Base-by-base conservation (phyloP, 1,140 invertebrate species). In the Drosophila suzukii region DNA sequence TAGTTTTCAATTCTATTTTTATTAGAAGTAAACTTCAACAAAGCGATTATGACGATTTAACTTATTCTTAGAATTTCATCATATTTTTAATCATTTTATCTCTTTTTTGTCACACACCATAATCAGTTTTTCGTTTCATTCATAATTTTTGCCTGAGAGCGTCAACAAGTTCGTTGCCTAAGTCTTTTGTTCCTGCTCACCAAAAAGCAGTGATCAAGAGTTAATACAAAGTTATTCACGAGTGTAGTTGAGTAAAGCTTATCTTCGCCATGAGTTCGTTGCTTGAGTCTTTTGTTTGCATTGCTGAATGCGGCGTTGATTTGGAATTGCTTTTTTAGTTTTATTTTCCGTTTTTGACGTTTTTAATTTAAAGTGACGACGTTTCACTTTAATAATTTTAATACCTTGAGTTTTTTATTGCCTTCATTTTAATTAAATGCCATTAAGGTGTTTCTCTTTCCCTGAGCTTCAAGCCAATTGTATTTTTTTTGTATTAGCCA, bases 381-480 rank as follows among this genome's bases (percentile, higher is more conserved):
- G 75, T 77, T 78, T 78, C 75, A 78, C 75, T 78, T 73, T 78
- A 72, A 78, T 78, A 78, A 72, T 78, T 78, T 78, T 78, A 65
- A 66, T 78, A 72, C 66, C 75, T 78, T 78, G 66, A 47, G 55
- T 56, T 70, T 62, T 77, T 76, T 76, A 55, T 67, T 58, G 49
- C 60, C 65, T 61, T 60, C 74, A 55, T 78, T 78, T 70, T 77
- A 78, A 77, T 78, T 70, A 78, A 78, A 77, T 71, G 75, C 74
- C 65, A 78, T 78, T 53, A 78, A 78, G 66, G 46, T 61, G 75
- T 57, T 71, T 78, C 58, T 77, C 75, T 76, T 65, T 57, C 27
- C 65, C 34, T 41, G 30, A 39, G 55, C 53, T 44, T 66, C 34
- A 44, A 46, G 58, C 51, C 60, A 75, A 71, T 71, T 71, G 67